Percentiles rank a stretch among this genome's conserved stretches.
phyloP scores from a whole-genome alignment of 2,113 vertebrate genomes.

The Lates calcarifer region DNA sequence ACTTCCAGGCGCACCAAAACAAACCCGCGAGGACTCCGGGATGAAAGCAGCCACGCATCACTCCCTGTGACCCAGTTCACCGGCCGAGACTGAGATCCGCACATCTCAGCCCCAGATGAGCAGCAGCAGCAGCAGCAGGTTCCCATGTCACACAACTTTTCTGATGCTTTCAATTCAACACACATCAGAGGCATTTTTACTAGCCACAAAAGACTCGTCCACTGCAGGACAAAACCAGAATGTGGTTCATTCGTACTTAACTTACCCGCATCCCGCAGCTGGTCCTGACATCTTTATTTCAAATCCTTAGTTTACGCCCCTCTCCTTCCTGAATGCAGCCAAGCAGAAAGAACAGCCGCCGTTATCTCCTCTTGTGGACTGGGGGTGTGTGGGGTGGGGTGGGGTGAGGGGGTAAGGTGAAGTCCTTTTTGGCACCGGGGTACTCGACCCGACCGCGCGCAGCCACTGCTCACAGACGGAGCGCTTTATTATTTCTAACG shows the following conservation, averaged over 20 bases:
- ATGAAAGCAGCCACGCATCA: constrained; percentile 29
- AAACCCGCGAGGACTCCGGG: constrained; percentile 33
- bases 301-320: constrained; percentile 30
- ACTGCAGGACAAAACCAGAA: not conserved
- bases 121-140: not conserved
- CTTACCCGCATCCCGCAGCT: constrained; percentile 67
- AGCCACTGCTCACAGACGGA: constrained; percentile 44
- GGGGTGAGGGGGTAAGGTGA: constrained; percentile 55
- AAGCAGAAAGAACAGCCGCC: constrained; percentile 12
- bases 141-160: constrained; percentile 31
- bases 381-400: too few relatives aligned
- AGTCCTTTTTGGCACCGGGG: constrained; percentile 62
- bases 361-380: constrained; percentile 36
- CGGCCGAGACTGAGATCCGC: not conserved
- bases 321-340: constrained; percentile 19
- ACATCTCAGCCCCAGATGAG: not conserved
- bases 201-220: too few relatives aligned
- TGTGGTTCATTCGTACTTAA: constrained; percentile 9
- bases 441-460: constrained; percentile 61
- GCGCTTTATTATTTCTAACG: constrained; percentile 35
- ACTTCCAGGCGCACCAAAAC: constrained; percentile 41
- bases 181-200: rapidly evolving
- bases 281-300: constrained; percentile 44
- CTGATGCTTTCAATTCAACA: not conserved
- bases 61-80: constrained; percentile 44